phyloP scores from a whole-genome alignment of 2,888 invertebrate species.

The Drosophila pseudotalamancana region DNA sequence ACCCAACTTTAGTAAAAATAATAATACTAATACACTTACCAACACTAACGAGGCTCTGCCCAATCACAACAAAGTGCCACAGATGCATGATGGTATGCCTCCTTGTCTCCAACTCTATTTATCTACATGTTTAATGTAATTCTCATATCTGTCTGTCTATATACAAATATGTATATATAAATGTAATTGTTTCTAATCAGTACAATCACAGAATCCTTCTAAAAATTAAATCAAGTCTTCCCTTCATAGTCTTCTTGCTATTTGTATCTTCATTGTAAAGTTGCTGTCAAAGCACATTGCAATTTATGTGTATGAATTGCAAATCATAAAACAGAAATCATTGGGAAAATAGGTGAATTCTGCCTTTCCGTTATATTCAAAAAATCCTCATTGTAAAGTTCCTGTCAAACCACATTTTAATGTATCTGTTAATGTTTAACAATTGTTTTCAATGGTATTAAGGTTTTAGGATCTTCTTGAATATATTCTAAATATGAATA shows the following conservation, averaged over 20 bases:
- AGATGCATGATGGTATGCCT: conserved; percentile 48
- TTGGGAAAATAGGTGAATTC: too few relatives aligned
- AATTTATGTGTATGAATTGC: neutral
- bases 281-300: neutral
- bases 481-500: neutral
- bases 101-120: neutral
- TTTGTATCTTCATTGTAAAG: neutral
- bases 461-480: too few relatives aligned
- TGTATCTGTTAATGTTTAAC: too few relatives aligned
- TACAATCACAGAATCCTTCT: neutral
- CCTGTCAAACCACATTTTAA: too few relatives aligned
- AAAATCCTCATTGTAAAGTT: too few relatives aligned
- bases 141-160: neutral
- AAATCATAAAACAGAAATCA: too few relatives aligned
- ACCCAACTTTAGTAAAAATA: conserved; percentile 10
- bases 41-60: conserved; percentile 10
- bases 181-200: neutral
- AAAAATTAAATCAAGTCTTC: neutral
- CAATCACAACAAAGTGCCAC: conserved; percentile 9
- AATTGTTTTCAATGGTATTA: too few relatives aligned
- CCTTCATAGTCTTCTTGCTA: neutral
- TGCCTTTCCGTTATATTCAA: too few relatives aligned
- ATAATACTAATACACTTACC: conserved; percentile 5
- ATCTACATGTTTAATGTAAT: neutral
- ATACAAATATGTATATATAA: neutral